Conservation (phyloP, 1,140 invertebrate genomes). For the Drosophila arizonae region DNA sequence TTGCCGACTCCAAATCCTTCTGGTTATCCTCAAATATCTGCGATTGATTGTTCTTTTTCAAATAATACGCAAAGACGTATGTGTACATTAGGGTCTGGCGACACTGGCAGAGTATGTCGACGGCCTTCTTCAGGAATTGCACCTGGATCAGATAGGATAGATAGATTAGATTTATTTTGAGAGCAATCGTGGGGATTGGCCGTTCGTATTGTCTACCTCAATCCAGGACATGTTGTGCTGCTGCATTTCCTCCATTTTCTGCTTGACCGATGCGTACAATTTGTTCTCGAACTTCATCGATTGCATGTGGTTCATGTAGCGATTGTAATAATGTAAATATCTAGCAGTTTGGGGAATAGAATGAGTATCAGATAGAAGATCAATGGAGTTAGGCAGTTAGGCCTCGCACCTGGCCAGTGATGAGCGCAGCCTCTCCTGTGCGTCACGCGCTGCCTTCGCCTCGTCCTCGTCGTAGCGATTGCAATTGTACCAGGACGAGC, state of each 20-base stretch:
- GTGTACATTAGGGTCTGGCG: slow-evolving; percentile 99
- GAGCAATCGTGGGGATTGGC: background rate
- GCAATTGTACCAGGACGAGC: slow-evolving; percentile 99
- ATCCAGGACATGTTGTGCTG: slow-evolving; percentile 99
- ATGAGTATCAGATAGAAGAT: background rate
- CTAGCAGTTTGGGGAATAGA: slow-evolving; percentile 82
- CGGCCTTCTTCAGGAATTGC: slow-evolving; percentile 98
- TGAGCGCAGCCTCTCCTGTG: slow-evolving; percentile 96
- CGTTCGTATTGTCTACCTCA: slow-evolving; percentile 85
- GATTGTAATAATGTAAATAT: slow-evolving; percentile 99
- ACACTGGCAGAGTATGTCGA: slow-evolving; percentile 98
- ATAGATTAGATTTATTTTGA: background rate
- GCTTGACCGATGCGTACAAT: slow-evolving; percentile 95
- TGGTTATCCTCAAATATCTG: slow-evolving; percentile 99
- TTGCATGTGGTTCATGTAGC: slow-evolving; percentile 99
- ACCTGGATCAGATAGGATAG: slow-evolving; percentile 85
- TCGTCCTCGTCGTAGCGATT: slow-evolving; percentile 99
- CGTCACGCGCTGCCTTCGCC: slow-evolving; percentile 96
- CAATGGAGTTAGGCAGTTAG: no score
- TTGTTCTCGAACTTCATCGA: slow-evolving; percentile 99
- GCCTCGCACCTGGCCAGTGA: slow-evolving; percentile 85
- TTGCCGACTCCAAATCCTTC: slow-evolving; percentile 98
- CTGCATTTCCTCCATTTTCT: slow-evolving; percentile 99
- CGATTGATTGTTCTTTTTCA: slow-evolving; percentile 99
- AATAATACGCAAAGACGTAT: slow-evolving; percentile 99